These are phyloP conservation scores for Emydocephalus ijimae DNA, from an alignment of 2,113 vertebrate species.

Conservation along the genomic window DNA sequence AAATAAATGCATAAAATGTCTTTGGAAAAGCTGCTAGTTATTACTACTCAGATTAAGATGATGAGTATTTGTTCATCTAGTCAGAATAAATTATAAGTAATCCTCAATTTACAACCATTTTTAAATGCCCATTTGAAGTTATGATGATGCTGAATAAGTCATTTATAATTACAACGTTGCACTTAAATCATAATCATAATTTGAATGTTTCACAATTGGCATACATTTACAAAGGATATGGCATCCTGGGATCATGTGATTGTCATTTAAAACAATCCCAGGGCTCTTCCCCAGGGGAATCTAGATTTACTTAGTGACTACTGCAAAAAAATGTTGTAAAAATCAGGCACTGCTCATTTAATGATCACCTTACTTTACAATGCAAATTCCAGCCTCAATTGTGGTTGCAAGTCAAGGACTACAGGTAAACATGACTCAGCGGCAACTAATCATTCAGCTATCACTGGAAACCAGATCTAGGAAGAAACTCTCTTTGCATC, in stretches of 20 bases:
- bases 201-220: not conserved
- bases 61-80: not conserved
- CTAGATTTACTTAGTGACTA: not conserved
- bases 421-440: not conserved
- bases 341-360: not conserved
- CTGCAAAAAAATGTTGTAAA: not conserved
- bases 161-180: not conserved
- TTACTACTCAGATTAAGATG: not conserved
- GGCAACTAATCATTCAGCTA: not conserved
- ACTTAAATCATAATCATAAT: not conserved
- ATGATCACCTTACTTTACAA: not conserved
- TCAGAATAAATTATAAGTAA: not conserved
- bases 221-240: not conserved
- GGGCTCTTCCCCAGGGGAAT: not conserved
- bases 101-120: not conserved
- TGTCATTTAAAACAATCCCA: not conserved
- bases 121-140: not conserved
- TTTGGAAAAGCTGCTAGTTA: not conserved
- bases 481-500: not conserved
- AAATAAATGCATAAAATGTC: too few relatives aligned
- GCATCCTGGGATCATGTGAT: not conserved
- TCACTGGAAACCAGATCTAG: not conserved
- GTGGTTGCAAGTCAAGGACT: too few relatives aligned
- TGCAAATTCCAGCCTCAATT: not conserved
- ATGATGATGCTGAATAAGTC: not conserved